Evolutionary conservation across 2,888 invertebrate species (phyloP).

Genomic region (Cephus spinipes): DNA sequence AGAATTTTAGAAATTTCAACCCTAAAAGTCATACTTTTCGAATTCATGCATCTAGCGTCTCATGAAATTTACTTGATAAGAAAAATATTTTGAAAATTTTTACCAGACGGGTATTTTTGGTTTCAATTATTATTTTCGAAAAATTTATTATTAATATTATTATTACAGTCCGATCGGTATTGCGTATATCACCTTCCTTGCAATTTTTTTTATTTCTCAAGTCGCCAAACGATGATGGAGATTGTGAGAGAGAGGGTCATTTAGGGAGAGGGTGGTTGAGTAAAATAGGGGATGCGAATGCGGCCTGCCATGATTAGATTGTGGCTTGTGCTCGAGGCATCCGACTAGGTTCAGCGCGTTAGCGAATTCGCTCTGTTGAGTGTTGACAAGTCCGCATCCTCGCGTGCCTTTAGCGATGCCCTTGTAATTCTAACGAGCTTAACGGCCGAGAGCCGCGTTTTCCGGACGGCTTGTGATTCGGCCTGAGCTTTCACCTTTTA

Average conservation of each 20-base stretch:
- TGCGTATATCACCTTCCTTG: not conserved
- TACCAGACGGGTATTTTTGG: not conserved
- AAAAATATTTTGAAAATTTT: not conserved
- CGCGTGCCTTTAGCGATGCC: constrained; percentile 54
- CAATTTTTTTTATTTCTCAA: not conserved
- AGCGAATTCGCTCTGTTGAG: constrained; percentile 63
- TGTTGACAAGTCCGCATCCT: constrained; percentile 63
- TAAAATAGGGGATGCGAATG: constrained; percentile 58
- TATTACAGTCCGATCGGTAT: not conserved
- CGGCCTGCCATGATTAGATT: constrained; percentile 62
- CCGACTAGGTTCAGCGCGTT: constrained; percentile 61
- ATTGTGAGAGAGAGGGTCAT: not conserved
- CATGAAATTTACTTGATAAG: too few relatives aligned
- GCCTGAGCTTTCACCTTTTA: not conserved
- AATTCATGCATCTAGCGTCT: not conserved
- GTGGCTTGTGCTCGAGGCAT: constrained; percentile 61
- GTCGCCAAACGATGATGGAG: not conserved
- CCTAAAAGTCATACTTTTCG: not conserved
- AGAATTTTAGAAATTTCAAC: not conserved
- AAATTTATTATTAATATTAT: not conserved
- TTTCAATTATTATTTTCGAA: not conserved
- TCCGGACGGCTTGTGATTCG: not conserved
- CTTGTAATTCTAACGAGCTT: constrained; percentile 64
- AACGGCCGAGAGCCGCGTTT: constrained; percentile 14
- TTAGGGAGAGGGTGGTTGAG: constrained; percentile 27